phyloP scores from a whole-genome alignment of 2,113 vertebrate genomes.

The Microcebus tavaratra region DNA sequence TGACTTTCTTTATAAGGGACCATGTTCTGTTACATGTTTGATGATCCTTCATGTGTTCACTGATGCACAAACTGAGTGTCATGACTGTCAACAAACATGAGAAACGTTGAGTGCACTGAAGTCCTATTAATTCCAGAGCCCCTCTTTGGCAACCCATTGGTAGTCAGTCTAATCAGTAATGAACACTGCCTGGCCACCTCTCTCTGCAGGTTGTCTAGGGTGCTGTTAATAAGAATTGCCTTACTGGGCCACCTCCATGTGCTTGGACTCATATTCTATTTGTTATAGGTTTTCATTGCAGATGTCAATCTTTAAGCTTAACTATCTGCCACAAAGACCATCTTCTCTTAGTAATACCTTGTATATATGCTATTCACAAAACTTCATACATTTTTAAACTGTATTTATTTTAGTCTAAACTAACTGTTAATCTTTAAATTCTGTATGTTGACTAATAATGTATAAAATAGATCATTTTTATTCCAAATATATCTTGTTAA shows the following conservation, averaged over 20 bases:
- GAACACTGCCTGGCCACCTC: neutral
- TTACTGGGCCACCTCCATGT: neutral
- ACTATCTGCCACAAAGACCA: neutral
- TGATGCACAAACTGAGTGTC: neutral
- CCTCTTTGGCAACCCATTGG: neutral
- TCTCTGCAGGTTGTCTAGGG: neutral
- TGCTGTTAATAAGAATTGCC: neutral
- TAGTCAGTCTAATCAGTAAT: neutral
- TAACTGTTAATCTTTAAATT: neutral
- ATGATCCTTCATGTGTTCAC: neutral
- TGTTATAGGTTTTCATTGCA: neutral
- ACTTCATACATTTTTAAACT: neutral
- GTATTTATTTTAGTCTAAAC: conserved; percentile 11
- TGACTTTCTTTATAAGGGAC: neutral
- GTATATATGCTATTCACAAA: neutral
- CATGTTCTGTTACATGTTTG: neutral
- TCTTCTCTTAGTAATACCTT: neutral
- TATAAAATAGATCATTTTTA: neutral
- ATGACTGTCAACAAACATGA: neutral
- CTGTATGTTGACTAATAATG: neutral
- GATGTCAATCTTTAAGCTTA: neutral
- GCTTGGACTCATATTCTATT: neutral
- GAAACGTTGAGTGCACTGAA: neutral
- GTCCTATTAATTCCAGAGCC: neutral
- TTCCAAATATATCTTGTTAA: neutral